A percentile compares a stretch with the other conserved stretches of the same genome.
These are phyloP conservation scores for Rhingia rostrata DNA, from an alignment of 2,888 invertebrate species.

Conservation along the genomic window DNA sequence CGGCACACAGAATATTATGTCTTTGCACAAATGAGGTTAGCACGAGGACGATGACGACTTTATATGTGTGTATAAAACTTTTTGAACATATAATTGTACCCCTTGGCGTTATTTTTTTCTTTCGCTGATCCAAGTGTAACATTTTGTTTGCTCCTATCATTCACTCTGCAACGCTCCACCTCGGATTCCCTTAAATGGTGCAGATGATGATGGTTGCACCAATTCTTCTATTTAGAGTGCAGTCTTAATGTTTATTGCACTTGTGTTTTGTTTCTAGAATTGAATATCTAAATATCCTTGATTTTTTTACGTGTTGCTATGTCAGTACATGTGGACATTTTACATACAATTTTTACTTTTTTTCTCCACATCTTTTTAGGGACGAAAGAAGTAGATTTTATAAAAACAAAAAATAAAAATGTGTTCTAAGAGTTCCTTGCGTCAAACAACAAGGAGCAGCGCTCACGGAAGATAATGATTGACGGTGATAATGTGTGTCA, in stretches of 20 bases:
- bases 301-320: not conserved
- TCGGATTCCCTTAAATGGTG: constrained; percentile 60
- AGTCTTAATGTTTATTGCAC: constrained; percentile 22
- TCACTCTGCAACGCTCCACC: constrained; percentile 34
- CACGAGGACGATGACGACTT: constrained; percentile 17
- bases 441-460: not conserved
- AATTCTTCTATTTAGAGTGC: not conserved
- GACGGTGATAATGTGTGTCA: no score
- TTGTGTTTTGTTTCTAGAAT: constrained; percentile 25
- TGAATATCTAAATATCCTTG: not conserved
- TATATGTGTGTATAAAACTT: constrained; percentile 47
- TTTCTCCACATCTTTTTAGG: constrained; percentile 6
- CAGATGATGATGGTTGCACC: not conserved
- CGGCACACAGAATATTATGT: constrained; percentile 5
- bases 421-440: not conserved
- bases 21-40: constrained; percentile 27
- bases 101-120: constrained; percentile 50
- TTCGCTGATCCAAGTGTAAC: constrained; percentile 46
- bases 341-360: constrained; percentile 21
- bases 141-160: constrained; percentile 32
- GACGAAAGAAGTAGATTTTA: not conserved
- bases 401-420: not conserved
- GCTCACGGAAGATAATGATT: not conserved
- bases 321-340: not conserved
- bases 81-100: constrained; percentile 48